Conservation (phyloP, 1,140 invertebrate species). For the Danaus melanippus region DNA sequence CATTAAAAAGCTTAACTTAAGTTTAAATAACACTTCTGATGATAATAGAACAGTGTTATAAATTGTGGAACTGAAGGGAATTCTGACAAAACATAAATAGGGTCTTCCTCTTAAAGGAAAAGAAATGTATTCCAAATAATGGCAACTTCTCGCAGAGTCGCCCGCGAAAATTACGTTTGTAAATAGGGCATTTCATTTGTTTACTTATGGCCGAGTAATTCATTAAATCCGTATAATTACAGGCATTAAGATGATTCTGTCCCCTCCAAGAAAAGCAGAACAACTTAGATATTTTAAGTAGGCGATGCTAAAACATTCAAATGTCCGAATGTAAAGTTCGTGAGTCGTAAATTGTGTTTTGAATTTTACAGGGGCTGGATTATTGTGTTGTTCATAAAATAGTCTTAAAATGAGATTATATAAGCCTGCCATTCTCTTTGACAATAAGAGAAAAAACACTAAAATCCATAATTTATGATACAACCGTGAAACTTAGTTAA, state of each 20-base stretch:
- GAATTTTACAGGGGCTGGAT: not conserved
- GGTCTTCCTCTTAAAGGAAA: constrained; percentile 10
- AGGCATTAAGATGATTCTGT: constrained; percentile 65
- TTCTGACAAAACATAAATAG: no score
- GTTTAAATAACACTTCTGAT: no score
- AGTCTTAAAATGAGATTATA: no score
- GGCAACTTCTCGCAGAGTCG: constrained; percentile 20
- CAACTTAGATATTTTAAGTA: constrained; percentile 45
- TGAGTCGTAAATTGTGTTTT: constrained; percentile 54
- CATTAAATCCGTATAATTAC: constrained; percentile 68
- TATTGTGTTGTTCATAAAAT: no score
- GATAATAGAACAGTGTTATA: no score
- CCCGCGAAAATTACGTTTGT: constrained; percentile 62
- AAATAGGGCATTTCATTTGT: constrained; percentile 64
- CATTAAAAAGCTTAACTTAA: no score
- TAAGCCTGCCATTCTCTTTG: no score
- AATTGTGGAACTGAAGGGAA: no score
- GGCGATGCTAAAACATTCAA: constrained; percentile 65
- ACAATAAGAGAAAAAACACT: no score
- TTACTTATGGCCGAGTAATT: constrained; percentile 70
- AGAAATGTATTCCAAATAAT: constrained; percentile 24
- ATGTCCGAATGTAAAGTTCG: constrained; percentile 50
- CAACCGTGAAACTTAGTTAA: no score
- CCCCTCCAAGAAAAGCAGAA: constrained; percentile 44
- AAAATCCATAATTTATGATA: no score